Base-by-base conservation (phyloP, 2,113 vertebrate species). In the Bos indicus region DNA sequence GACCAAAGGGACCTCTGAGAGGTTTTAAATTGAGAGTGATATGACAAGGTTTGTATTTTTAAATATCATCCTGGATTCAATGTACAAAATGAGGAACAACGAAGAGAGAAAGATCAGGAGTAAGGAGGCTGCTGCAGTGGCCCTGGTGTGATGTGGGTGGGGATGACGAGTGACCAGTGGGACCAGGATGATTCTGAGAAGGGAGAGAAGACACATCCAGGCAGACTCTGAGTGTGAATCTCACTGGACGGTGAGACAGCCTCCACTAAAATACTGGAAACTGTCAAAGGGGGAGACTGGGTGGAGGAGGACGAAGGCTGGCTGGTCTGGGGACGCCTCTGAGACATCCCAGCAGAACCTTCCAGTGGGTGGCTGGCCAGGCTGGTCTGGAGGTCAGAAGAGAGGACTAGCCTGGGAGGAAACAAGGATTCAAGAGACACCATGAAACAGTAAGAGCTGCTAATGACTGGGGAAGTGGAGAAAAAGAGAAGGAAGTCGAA, bases 81-180 rank as follows among this genome's bases (percentile, higher is more conserved):
- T 19, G 40, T 46, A 43, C 80, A 25, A 93, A 84, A 62, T 30
- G 33, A 91, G 43, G 36, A 43, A 48, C 26, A 36, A 43, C 2
- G 21, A 33, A 67, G 36, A 30, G 80, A 40, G 33, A n/a, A 59
- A 82, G 28, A n/a, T 43, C 23, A n/a, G n/a, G 87, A 36, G 17
- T 10, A 43, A 7, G 26, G 46, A 36, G 77, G 60, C 59, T 4
- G 14, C 4, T 6, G n/a, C 7, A 1, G 4, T 0, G 46, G 23
- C 40, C 81, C 94, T 80, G 90, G 54, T n/a, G 23, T 0, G 1
- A 62, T 7, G 17, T 56, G 82, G 1, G 0, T 17, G 4, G 25
- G 19, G 56, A 71, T 1, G 11, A 4, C 0, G 0, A 17, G 23
- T 2, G 12, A 2, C 21, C 17, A 2, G 5, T 2, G 14, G 57